These are phyloP conservation scores for Podotricha telesiphe DNA, from an alignment of 2,888 invertebrate species.

Conservation along the genomic window DNA sequence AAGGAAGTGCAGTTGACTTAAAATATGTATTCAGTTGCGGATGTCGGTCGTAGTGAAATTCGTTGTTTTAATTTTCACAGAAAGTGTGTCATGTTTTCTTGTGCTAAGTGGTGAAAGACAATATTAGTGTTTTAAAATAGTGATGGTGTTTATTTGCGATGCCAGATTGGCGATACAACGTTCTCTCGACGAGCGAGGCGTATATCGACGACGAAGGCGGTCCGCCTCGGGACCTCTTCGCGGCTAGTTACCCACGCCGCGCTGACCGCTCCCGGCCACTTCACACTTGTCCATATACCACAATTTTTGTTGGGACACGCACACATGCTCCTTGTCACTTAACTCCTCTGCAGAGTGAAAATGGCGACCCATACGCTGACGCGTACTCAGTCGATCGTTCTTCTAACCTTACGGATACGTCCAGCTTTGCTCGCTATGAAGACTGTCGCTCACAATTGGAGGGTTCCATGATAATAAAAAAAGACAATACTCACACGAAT, in stretches of 20 bases:
- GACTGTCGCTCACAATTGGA: slow-evolving; percentile 71
- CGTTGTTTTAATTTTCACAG: slow-evolving; percentile 53
- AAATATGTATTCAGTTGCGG: slow-evolving; percentile 62
- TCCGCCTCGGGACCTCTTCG: slow-evolving; percentile 66
- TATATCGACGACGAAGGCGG: slow-evolving; percentile 68
- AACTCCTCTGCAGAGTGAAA: slow-evolving; percentile 69
- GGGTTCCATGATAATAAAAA: slow-evolving; percentile 58
- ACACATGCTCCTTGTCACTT: slow-evolving; percentile 63
- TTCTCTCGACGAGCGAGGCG: slow-evolving; percentile 81
- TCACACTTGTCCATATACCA: slow-evolving; percentile 79
- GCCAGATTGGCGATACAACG: slow-evolving; percentile 84
- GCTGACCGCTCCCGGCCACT: slow-evolving; percentile 77
- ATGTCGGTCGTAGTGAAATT: slow-evolving; percentile 63
- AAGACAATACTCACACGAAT: slow-evolving; percentile 52
- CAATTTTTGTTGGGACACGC: slow-evolving; percentile 72
- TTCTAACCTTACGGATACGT: slow-evolving; percentile 78
- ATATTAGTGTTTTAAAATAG: slow-evolving; percentile 56
- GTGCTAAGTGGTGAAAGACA: slow-evolving; percentile 50
- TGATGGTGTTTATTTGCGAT: slow-evolving; percentile 75
- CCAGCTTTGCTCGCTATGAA: slow-evolving; percentile 78
- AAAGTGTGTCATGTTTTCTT: slow-evolving; percentile 55
- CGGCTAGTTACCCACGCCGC: slow-evolving; percentile 80
- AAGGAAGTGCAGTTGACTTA: slow-evolving; percentile 14
- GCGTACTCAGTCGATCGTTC: slow-evolving; percentile 77
- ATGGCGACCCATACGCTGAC: slow-evolving; percentile 72